Conservation (phyloP, 2,797 vertebrate species). For the Australoheros facetus region DNA sequence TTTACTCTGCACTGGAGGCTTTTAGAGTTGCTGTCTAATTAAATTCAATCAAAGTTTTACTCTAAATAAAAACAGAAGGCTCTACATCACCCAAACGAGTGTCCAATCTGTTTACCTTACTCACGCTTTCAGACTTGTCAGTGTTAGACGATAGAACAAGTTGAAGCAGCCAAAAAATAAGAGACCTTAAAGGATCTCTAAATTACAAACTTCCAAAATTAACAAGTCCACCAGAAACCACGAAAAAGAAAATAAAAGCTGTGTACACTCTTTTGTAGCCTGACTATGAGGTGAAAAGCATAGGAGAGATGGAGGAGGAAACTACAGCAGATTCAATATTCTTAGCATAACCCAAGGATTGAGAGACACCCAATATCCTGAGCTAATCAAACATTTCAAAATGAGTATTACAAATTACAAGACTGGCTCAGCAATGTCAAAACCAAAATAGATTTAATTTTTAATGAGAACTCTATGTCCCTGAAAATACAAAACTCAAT, state of each 20-base stretch:
- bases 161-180: background rate
- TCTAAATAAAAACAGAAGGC: background rate
- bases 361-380: too few relatives aligned
- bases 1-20: background rate
- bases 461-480: background rate
- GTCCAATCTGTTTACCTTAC: background rate
- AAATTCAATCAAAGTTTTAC: background rate
- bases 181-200: background rate
- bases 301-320: too few relatives aligned
- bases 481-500: background rate
- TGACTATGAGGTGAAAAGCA: too few relatives aligned
- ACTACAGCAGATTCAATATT: too few relatives aligned
- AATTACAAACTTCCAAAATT: too few relatives aligned
- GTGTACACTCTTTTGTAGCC: too few relatives aligned
- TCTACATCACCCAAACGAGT: background rate
- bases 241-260: too few relatives aligned
- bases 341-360: too few relatives aligned
- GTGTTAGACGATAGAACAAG: background rate
- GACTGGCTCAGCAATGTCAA: background rate
- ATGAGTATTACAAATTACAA: background rate
- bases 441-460: background rate
- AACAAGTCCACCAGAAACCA: too few relatives aligned
- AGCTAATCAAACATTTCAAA: background rate
- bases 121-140: background rate
- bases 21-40: background rate